Evolutionary conservation across 1,140 invertebrate species (phyloP).

Genomic region (Orchesella cincta): DNA sequence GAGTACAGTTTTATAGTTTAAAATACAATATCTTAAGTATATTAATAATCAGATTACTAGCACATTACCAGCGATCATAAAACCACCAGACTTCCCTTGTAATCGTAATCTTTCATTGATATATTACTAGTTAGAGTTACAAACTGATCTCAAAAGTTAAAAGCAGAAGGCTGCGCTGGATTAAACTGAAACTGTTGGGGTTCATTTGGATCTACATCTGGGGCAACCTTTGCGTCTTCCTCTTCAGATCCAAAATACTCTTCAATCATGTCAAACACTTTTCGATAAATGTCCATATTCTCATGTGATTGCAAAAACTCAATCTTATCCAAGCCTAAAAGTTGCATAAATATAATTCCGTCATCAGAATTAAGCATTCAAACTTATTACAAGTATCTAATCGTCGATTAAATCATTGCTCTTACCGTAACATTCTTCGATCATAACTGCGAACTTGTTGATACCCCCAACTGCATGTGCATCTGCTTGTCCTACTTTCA

Average conservation of each 20-base stretch:
- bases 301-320: constrained; percentile 96
- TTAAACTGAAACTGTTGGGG: constrained; percentile 69
- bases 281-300: constrained; percentile 94
- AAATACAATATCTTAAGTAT: no score
- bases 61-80: no score
- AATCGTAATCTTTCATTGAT: no score
- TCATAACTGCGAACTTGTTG: constrained; percentile 87
- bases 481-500: constrained; percentile 86
- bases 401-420: neutral
- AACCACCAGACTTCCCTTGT: no score
- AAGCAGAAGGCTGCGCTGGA: constrained; percentile 44
- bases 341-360: constrained; percentile 21
- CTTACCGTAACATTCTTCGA: constrained; percentile 95
- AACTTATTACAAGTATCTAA: neutral
- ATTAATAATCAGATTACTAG: no score
- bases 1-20: no score
- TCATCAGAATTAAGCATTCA: no score
- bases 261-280: constrained; percentile 95
- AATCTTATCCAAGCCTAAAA: constrained; percentile 89
- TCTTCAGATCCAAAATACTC: constrained; percentile 92
- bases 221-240: constrained; percentile 74
- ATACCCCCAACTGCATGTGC: constrained; percentile 67
- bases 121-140: no score
- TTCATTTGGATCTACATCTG: constrained; percentile 72
- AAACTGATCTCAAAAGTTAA: constrained; percentile 41